Conservation (phyloP, 2,888 invertebrate genomes). For the Chouioia cunea region DNA sequence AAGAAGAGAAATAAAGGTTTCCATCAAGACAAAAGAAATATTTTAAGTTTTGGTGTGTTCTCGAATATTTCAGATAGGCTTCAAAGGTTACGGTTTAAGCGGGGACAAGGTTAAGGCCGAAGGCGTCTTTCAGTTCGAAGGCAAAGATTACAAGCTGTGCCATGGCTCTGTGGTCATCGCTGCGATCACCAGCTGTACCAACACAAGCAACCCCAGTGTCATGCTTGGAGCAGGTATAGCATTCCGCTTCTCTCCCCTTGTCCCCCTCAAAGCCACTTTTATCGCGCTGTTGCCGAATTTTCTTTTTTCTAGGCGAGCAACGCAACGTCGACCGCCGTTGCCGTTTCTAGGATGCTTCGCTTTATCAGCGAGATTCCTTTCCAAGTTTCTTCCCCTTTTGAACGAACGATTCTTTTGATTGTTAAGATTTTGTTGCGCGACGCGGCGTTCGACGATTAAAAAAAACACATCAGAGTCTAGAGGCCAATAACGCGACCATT, state of each 20-base stretch:
- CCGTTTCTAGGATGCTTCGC: too few species aligned
- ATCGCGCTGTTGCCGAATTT: neutral
- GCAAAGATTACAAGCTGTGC: conserved; percentile 80
- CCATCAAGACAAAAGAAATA: too few species aligned
- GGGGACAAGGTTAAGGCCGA: conserved; percentile 74
- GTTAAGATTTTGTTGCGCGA: too few species aligned
- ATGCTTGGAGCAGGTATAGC: conserved; percentile 95
- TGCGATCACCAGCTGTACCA: conserved; percentile 98
- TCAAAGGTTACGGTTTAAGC: conserved; percentile 90
- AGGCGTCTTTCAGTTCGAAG: conserved; percentile 85
- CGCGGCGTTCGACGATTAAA: too few species aligned
- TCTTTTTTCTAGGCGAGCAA: neutral
- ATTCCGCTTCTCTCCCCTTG: neutral
- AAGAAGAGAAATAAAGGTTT: too few species aligned
- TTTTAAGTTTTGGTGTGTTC: too few species aligned
- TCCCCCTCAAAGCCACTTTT: neutral
- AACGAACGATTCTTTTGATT: neutral
- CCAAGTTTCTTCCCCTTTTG: too few species aligned
- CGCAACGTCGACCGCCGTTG: too few species aligned
- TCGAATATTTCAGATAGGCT: conserved; percentile 88
- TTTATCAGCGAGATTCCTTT: too few species aligned
- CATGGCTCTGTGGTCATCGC: conserved; percentile 97
- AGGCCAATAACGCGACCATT: too few species aligned
- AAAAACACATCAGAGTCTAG: too few species aligned
- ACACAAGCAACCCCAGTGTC: conserved; percentile 97